Conservation (phyloP, 2,888 invertebrate genomes). For the Uloborus plumipes region DNA sequence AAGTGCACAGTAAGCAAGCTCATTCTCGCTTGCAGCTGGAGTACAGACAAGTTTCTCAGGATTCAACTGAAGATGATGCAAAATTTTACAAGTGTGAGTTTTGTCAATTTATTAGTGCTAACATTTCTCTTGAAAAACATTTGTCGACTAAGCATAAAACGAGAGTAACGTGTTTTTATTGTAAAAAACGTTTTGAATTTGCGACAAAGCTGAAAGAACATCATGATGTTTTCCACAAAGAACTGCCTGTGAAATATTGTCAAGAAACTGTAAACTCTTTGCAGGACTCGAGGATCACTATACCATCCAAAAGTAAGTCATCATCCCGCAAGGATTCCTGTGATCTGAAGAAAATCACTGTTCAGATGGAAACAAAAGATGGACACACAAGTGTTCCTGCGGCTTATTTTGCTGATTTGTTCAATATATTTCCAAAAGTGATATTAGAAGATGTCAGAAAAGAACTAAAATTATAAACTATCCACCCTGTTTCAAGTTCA, state of each 20-base stretch:
- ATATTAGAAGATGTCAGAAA: constrained; percentile 10
- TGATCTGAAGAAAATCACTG: neutral
- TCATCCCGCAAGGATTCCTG: neutral
- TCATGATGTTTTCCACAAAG: constrained; percentile 37
- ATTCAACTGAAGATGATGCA: neutral
- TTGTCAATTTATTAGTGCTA: constrained; percentile 28
- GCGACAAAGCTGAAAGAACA: constrained; percentile 38
- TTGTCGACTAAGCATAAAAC: constrained; percentile 33
- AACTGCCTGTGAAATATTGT: constrained; percentile 33
- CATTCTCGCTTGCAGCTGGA: constrained; percentile 18
- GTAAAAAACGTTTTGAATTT: constrained; percentile 48
- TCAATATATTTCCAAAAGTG: constrained; percentile 11
- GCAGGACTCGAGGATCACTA: too few relatives aligned
- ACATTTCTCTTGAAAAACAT: constrained; percentile 16
- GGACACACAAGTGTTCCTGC: neutral
- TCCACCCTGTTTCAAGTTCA: neutral
- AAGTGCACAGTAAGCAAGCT: constrained; percentile 3
- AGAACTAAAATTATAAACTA: too few relatives aligned
- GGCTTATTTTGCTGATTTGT: neutral
- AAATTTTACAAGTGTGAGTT: constrained; percentile 47
- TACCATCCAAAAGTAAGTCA: too few relatives aligned
- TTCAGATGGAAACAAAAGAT: neutral
- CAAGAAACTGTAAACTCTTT: constrained; percentile 24
- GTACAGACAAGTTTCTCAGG: constrained; percentile 1
- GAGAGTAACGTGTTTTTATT: constrained; percentile 43